Conservation (phyloP, 2,888 invertebrate species). For the Cantharis flavilabris region DNA sequence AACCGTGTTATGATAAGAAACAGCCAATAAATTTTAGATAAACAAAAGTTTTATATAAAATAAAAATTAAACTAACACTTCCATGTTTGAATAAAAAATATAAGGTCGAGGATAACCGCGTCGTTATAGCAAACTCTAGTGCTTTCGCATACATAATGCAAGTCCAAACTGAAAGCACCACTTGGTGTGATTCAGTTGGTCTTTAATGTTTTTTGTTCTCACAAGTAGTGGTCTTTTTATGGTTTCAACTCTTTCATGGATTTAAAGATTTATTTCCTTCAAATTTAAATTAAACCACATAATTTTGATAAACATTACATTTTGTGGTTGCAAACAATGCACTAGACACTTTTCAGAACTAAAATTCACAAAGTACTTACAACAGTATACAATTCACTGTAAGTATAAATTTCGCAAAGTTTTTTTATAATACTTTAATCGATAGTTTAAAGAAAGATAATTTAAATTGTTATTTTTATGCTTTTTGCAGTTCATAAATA, state of each 20-base stretch:
- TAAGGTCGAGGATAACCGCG: conserved; percentile 13
- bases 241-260: conserved; percentile 14
- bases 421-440: no score
- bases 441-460: no score
- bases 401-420: no score
- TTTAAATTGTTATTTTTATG: no score
- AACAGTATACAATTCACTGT: no score
- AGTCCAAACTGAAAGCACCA: conserved; percentile 9
- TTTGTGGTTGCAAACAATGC: no score
- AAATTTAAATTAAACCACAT: conserved; percentile 5
- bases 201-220: conserved; percentile 20
- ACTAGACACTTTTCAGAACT: no score
- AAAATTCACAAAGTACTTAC: no score
- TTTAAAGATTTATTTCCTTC: conserved; percentile 11
- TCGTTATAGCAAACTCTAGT: conserved; percentile 11
- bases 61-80: conserved; percentile 7
- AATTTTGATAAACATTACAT: background rate
- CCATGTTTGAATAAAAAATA: conserved; percentile 13
- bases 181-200: conserved; percentile 10
- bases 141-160: conserved; percentile 19
- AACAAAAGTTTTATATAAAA: background rate
- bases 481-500: background rate
- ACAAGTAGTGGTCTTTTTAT: conserved; percentile 8
- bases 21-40: background rate
- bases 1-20: background rate